Evolutionary conservation across 2,888 invertebrate species (phyloP).

Genomic region (Callinectes sapidus): DNA sequence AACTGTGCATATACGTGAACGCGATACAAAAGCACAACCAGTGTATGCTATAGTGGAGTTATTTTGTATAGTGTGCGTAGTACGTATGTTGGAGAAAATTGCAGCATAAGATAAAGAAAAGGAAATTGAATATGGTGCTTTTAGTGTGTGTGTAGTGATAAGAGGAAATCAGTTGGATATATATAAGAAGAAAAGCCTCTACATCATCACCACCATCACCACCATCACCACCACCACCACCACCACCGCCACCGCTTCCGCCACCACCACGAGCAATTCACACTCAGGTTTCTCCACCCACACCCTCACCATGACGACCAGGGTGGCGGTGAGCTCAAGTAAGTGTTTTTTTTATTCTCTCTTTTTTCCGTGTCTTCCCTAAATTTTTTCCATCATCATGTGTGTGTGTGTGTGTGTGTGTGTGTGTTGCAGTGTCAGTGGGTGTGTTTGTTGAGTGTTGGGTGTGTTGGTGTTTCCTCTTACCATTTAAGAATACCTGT

Average conservation of each 20-base stretch:
- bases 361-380: neutral
- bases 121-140: neutral
- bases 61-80: neutral
- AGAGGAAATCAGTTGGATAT: neutral
- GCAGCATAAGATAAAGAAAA: neutral
- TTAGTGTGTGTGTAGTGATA: neutral
- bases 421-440: too few relatives aligned
- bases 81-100: neutral
- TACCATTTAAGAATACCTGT: too few relatives aligned
- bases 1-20: neutral
- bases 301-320: conserved; percentile 21
- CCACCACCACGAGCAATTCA: neutral
- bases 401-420: neutral
- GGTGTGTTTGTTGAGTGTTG: too few relatives aligned
- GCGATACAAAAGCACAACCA: neutral
- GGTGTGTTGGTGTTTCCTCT: too few relatives aligned
- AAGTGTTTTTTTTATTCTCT: neutral
- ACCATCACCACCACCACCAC: too few relatives aligned
- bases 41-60: neutral
- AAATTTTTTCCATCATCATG: neutral
- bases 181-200: neutral
- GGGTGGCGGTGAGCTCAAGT: conserved; percentile 6
- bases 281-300: neutral
- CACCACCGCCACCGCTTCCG: neutral
- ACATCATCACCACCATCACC: neutral